phyloP scores from a whole-genome alignment of 2,888 invertebrate species.

The Thecocarcelia acutangulata region DNA sequence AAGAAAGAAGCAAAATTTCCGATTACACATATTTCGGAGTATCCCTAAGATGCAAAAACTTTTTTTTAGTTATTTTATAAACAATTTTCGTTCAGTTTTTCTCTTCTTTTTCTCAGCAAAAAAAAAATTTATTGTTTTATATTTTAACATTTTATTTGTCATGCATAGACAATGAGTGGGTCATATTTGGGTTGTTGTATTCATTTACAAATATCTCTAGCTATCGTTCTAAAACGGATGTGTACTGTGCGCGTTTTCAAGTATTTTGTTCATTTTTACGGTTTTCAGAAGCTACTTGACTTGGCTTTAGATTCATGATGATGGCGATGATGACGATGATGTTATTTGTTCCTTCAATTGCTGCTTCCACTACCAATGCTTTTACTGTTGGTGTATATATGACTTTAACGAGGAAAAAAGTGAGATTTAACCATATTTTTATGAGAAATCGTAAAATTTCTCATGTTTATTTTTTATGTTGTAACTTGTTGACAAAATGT shows the following conservation, averaged over 20 bases:
- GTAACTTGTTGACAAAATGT: constrained; percentile 68
- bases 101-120: constrained; percentile 6
- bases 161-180: constrained; percentile 69
- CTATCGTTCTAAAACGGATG: constrained; percentile 8
- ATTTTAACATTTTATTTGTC: constrained; percentile 68
- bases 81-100: constrained; percentile 9
- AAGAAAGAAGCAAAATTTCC: no score
- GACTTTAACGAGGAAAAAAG: constrained; percentile 52
- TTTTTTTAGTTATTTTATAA: background rate
- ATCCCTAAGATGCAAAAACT: no score
- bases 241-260: constrained; percentile 5
- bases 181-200: constrained; percentile 40
- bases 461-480: constrained; percentile 54
- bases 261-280: constrained; percentile 61
- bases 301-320: constrained; percentile 45
- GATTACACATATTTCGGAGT: no score
- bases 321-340: constrained; percentile 15
- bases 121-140: constrained; percentile 66
- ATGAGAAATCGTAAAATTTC: constrained; percentile 64
- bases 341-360: constrained; percentile 12
- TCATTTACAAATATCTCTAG: background rate
- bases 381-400: constrained; percentile 18
- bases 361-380: constrained; percentile 4
- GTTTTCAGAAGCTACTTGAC: constrained; percentile 59
- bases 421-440: constrained; percentile 68